Evolutionary conservation across 2,113 vertebrate genomes (phyloP).

Genomic region (Otus sunia): DNA sequence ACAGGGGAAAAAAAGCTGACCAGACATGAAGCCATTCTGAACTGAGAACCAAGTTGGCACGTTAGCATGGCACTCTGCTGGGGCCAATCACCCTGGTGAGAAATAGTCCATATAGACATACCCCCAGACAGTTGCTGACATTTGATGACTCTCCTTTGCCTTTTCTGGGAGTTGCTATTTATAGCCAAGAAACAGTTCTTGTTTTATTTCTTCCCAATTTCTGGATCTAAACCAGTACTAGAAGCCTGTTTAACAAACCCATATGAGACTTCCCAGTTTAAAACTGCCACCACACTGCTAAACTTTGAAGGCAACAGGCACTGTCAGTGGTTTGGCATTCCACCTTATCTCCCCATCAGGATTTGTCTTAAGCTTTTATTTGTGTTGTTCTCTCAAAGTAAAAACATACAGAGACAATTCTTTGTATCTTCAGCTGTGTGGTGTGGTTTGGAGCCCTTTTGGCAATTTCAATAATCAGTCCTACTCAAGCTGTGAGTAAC

Average conservation of each 20-base stretch:
- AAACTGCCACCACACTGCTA: background rate
- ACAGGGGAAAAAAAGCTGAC: background rate
- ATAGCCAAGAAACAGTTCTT: background rate
- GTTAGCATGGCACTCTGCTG: background rate
- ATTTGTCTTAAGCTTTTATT: slow-evolving; percentile 6
- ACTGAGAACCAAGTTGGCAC: background rate
- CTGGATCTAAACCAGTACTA: background rate
- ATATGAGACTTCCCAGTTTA: background rate
- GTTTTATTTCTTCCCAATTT: background rate
- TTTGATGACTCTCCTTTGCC: background rate
- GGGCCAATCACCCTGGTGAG: background rate
- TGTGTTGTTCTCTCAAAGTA: background rate
- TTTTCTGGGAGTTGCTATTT: background rate
- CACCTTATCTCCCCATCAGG: background rate
- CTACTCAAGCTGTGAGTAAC: background rate
- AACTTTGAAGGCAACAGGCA: background rate
- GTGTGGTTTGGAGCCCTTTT: background rate
- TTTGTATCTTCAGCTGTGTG: background rate
- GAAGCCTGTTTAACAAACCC: background rate
- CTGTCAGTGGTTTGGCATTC: background rate
- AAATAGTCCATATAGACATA: background rate
- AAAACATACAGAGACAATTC: background rate
- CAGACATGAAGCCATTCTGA: background rate
- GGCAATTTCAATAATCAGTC: background rate
- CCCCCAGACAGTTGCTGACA: background rate